Evolutionary conservation across 2,888 invertebrate species (phyloP).

Genomic region (Gnatocerus cornutus): DNA sequence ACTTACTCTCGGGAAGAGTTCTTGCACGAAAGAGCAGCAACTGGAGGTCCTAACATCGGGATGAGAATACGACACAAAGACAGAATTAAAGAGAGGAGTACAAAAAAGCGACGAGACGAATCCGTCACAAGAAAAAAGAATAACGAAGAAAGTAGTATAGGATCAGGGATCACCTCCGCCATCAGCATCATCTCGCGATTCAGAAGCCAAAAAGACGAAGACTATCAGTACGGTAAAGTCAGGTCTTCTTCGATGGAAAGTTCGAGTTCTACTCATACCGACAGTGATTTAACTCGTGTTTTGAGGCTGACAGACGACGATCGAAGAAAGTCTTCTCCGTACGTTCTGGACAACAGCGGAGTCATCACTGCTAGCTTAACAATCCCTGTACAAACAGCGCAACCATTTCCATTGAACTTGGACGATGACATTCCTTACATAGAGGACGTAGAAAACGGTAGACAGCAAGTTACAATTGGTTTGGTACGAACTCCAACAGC

Average conservation of each 20-base stretch:
- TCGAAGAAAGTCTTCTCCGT: conserved; percentile 77
- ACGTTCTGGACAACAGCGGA: conserved; percentile 74
- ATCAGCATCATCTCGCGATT: conserved; percentile 75
- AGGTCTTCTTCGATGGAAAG: conserved; percentile 69
- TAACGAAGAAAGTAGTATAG: conserved; percentile 63
- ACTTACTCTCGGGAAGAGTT: conserved; percentile 85
- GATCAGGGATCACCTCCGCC: conserved; percentile 71
- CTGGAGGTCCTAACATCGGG: conserved; percentile 76
- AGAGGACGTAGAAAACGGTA: conserved; percentile 73
- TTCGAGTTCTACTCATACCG: conserved; percentile 72
- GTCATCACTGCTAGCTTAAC: conserved; percentile 87
- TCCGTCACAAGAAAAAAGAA: conserved; percentile 68
- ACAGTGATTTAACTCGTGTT: conserved; percentile 71
- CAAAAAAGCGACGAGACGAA: conserved; percentile 73
- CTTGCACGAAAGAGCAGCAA: conserved; percentile 82
- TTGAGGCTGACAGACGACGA: conserved; percentile 59
- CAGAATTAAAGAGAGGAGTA: conserved; percentile 65
- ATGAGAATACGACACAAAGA: conserved; percentile 70
- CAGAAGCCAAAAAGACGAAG: conserved; percentile 67
- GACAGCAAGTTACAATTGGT: conserved; percentile 69
- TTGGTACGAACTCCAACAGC: conserved; percentile 63
- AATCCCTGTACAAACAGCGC: conserved; percentile 75
- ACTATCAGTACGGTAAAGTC: conserved; percentile 66
- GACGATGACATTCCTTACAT: conserved; percentile 82
- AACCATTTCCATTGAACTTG: conserved; percentile 66